phyloP scores from a whole-genome alignment of 2,888 invertebrate species.

The Eupsilia transversa region DNA sequence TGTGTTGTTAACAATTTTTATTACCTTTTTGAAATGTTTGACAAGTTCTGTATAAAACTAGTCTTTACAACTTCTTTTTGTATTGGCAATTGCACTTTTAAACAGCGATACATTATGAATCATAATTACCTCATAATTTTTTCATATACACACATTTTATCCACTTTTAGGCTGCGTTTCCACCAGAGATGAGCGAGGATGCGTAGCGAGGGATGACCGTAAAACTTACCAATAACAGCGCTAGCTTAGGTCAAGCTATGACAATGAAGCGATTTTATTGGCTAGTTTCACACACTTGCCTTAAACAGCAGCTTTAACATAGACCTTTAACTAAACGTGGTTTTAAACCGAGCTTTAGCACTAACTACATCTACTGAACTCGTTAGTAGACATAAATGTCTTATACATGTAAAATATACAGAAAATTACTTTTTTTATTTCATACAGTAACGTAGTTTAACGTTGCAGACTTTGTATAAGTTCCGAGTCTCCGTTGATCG shows the following conservation, averaged over 20 bases:
- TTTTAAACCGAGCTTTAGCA: slow-evolving; percentile 18
- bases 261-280: too few relatives aligned
- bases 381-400: slow-evolving; percentile 23
- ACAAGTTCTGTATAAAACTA: background rate
- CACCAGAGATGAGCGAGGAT: too few relatives aligned
- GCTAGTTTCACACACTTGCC: too few relatives aligned
- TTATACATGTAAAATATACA: slow-evolving; percentile 16
- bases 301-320: slow-evolving; percentile 2
- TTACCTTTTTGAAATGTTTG: too few relatives aligned
- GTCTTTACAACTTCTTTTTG: background rate
- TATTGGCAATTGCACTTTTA: background rate
- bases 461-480: slow-evolving; percentile 39
- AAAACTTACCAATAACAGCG: too few relatives aligned
- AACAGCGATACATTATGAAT: background rate
- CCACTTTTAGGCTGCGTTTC: too few relatives aligned
- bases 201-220: too few relatives aligned
- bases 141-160: background rate
- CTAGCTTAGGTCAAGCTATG: too few relatives aligned
- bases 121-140: too few relatives aligned
- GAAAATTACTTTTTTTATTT: slow-evolving; percentile 26
- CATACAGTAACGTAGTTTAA: slow-evolving; percentile 1
- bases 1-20: too few relatives aligned
- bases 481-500: slow-evolving; percentile 58
- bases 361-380: slow-evolving; percentile 26
- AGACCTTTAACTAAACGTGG: background rate